Evolutionary conservation across 1,140 invertebrate species (phyloP).

Genomic region (Battus philenor): DNA sequence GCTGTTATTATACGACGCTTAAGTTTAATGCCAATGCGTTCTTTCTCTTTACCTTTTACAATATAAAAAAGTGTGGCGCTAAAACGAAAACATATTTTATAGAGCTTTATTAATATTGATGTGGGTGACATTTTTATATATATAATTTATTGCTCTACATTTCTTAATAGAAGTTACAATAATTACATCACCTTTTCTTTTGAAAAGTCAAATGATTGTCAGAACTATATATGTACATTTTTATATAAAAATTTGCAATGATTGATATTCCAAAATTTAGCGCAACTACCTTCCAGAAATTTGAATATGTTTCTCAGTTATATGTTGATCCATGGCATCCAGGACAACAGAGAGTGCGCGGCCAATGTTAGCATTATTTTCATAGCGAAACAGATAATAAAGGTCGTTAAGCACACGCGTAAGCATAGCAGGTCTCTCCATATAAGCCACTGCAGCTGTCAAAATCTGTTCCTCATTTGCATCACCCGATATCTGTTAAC

Average conservation of each 20-base stretch:
- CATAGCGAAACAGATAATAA: constrained; percentile 92
- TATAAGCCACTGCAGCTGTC: constrained; percentile 86
- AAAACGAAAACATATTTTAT: constrained; percentile 53
- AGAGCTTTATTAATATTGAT: no score
- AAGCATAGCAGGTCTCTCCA: constrained; percentile 87
- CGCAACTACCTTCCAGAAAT: constrained; percentile 89
- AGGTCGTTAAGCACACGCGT: constrained; percentile 91
- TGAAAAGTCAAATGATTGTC: constrained; percentile 10
- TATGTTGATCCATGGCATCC: constrained; percentile 90
- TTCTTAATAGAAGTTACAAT: no score
- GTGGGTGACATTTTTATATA: no score
- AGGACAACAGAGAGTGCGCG: constrained; percentile 87
- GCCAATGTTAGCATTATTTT: constrained; percentile 82
- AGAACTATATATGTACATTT: neutral
- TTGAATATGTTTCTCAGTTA: constrained; percentile 91
- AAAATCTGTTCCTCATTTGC: constrained; percentile 94
- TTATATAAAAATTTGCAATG: constrained; percentile 1
- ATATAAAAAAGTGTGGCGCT: constrained; percentile 97
- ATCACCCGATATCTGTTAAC: constrained; percentile 88
- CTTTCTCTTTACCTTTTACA: constrained; percentile 89
- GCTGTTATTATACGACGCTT: constrained; percentile 88
- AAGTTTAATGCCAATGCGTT: constrained; percentile 79
- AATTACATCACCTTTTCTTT: no score
- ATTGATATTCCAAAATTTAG: neutral
- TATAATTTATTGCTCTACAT: no score